Conservation (phyloP, 2,797 vertebrate species). For the Catostomus latipinnis region DNA sequence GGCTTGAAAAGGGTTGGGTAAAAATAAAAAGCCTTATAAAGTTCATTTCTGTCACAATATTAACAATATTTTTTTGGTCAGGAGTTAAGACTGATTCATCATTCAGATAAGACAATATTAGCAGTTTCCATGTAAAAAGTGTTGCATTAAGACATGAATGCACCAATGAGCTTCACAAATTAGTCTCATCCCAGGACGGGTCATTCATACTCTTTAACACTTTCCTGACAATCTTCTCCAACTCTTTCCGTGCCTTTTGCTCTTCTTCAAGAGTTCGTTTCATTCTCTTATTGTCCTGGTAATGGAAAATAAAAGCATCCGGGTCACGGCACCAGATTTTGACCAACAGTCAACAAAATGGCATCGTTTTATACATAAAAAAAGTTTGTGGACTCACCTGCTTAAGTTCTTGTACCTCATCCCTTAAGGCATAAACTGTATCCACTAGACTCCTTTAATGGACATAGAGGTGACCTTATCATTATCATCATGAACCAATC, state of each 20-base stretch:
- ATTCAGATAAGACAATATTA: slow-evolving; percentile 11
- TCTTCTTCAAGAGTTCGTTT: slow-evolving; percentile 95
- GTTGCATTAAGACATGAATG: not conserved
- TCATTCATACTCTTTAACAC: slow-evolving; percentile 96
- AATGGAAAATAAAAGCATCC: slow-evolving; percentile 7
- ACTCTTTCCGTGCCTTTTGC: slow-evolving; percentile 92
- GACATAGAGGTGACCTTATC: not conserved
- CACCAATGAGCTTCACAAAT: slow-evolving; percentile 80
- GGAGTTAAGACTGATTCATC: slow-evolving; percentile 19
- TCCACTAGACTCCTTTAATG: slow-evolving; percentile 92
- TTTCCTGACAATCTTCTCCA: slow-evolving; percentile 93
- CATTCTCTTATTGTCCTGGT: slow-evolving; percentile 98
- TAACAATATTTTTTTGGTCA: slow-evolving; percentile 50
- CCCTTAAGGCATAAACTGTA: slow-evolving; percentile 94
- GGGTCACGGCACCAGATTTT: slow-evolving; percentile 40
- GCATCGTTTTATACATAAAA: not conserved
- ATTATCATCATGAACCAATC: not conserved
- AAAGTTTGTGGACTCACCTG: slow-evolving; percentile 78
- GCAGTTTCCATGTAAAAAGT: slow-evolving; percentile 8
- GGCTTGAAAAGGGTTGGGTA: not conserved
- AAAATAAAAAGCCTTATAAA: slow-evolving; percentile 12
- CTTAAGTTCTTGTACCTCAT: slow-evolving; percentile 96
- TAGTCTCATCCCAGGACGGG: slow-evolving; percentile 97
- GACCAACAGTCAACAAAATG: not conserved
- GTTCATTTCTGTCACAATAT: slow-evolving; percentile 37